A percentile compares a stretch with the other conserved stretches of the same genome.
These are phyloP conservation scores for Brassicogethes aeneus DNA, from an alignment of 2,888 invertebrate species.

Conservation along the genomic window DNA sequence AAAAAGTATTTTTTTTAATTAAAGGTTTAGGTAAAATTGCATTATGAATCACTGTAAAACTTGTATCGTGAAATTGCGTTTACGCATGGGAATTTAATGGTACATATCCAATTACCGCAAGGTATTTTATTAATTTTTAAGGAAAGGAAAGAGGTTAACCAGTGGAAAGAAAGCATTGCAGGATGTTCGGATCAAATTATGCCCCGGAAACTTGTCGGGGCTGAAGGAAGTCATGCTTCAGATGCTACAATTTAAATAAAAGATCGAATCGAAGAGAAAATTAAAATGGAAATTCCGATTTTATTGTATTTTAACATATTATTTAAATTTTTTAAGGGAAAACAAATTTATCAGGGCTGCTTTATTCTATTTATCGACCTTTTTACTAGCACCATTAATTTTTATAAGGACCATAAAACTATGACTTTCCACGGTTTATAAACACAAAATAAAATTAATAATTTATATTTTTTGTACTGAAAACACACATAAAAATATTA, in stretches of 20 bases:
- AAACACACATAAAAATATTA: too few relatives aligned
- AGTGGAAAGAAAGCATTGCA: conserved; percentile 12
- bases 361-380: background rate
- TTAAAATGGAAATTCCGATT: conserved; percentile 2
- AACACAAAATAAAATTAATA: too few relatives aligned
- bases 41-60: too few relatives aligned
- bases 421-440: too few relatives aligned
- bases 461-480: too few relatives aligned
- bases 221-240: conserved; percentile 12
- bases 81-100: conserved; percentile 4
- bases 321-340: background rate
- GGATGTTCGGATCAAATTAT: conserved; percentile 12
- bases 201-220: conserved; percentile 10
- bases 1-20: too few relatives aligned
- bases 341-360: background rate
- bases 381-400: background rate
- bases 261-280: conserved; percentile 5
- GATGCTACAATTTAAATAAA: conserved; percentile 11
- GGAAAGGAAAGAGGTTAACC: conserved; percentile 10
- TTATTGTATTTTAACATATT: background rate
- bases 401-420: background rate
- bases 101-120: conserved; percentile 8
- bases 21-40: too few relatives aligned
- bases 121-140: conserved; percentile 8
- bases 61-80: background rate